Percentiles rank a stretch among this genome's conserved stretches.
phyloP scores from a whole-genome alignment of 2,888 invertebrate species.

The Spodoptera picta region DNA sequence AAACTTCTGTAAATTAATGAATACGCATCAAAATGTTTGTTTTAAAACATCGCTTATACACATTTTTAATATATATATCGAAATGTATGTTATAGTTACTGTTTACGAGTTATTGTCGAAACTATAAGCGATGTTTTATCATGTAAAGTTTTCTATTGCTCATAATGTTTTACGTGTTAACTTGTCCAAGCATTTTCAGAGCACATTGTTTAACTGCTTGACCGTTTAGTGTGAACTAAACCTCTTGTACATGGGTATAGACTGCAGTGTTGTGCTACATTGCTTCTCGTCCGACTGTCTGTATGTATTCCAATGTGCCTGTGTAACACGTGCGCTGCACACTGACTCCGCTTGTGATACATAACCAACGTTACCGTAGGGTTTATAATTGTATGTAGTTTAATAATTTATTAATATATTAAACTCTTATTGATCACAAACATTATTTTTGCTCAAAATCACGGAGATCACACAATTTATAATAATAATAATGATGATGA shows the following conservation, averaged over 20 bases:
- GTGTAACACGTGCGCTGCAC: conserved; percentile 53
- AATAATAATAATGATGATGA: conserved; percentile 9
- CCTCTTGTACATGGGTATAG: conserved; percentile 23
- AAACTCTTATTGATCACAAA: too few relatives aligned
- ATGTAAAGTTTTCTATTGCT: conserved; percentile 48
- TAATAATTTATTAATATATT: conserved; percentile 30
- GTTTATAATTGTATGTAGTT: conserved; percentile 50
- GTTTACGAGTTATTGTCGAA: conserved; percentile 11
- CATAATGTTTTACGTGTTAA: conserved; percentile 39
- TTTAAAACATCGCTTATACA: conserved; percentile 50
- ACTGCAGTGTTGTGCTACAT: conserved; percentile 43
- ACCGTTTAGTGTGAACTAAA: conserved; percentile 50
- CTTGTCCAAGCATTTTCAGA: conserved; percentile 38
- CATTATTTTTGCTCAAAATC: conserved; percentile 27
- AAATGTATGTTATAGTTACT: conserved; percentile 30
- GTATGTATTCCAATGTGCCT: conserved; percentile 50
- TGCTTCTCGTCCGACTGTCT: conserved; percentile 37
- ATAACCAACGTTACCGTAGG: conserved; percentile 69
- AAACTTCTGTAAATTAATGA: conserved; percentile 29
- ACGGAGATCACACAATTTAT: conserved; percentile 62
- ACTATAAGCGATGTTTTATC: conserved; percentile 48
- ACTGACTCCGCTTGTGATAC: conserved; percentile 65
- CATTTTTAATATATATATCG: conserved; percentile 6
- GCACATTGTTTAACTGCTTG: conserved; percentile 55
- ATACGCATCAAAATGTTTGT: conserved; percentile 35